Conservation (phyloP, 2,797 vertebrate genomes). For the Aeoliscus strigatus region DNA sequence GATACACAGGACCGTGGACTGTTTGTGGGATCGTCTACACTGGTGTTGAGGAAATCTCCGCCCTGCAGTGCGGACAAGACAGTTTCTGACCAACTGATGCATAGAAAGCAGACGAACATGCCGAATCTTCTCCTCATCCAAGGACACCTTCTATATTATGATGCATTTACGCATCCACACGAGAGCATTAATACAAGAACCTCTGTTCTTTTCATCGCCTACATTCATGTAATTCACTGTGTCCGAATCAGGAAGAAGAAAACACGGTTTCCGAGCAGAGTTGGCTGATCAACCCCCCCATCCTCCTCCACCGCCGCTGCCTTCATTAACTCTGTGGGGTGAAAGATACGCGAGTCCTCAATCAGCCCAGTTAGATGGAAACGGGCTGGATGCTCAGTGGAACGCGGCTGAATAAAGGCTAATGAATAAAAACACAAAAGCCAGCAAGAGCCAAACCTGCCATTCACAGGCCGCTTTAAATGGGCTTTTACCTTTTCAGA, state of each 20-base stretch:
- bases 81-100: too few species aligned
- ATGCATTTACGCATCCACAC: conserved; percentile 36
- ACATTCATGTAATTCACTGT: conserved; percentile 25
- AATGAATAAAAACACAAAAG: conserved; percentile 65
- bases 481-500: conserved; percentile 64
- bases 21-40: too few species aligned
- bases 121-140: too few species aligned
- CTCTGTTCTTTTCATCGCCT: too few species aligned
- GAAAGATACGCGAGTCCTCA: conserved; percentile 19
- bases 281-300: too few species aligned
- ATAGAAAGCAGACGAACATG: too few species aligned
- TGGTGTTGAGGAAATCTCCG: too few species aligned
- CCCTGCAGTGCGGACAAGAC: too few species aligned
- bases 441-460: conserved; percentile 28
- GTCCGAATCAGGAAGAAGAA: conserved; percentile 42
- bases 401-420: conserved; percentile 54
- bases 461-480: conserved; percentile 28
- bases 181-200: too few species aligned
- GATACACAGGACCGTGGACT: too few species aligned
- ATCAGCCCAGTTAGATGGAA: conserved; percentile 55
- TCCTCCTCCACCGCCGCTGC: conserved; percentile 10
- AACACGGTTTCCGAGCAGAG: conserved; percentile 11
- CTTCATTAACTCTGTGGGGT: conserved; percentile 48
- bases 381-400: conserved; percentile 43
- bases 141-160: too few species aligned